Evolutionary conservation across 2,797 vertebrate genomes (phyloP).

Genomic region (Artibeus jamaicensis): DNA sequence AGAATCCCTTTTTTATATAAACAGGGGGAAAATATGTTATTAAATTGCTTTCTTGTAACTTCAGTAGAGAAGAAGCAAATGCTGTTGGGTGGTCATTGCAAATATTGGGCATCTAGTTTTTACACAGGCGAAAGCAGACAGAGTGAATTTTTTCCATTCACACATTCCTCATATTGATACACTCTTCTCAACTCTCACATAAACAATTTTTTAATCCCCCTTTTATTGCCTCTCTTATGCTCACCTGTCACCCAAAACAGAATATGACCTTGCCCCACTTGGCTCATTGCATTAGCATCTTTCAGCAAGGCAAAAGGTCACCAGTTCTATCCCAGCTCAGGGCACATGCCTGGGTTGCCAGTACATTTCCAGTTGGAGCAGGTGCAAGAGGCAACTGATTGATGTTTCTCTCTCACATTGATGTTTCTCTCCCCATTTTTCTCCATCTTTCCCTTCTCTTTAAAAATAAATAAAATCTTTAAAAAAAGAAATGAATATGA

Average conservation of each 20-base stretch:
- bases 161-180: background rate
- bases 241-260: background rate
- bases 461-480: too few relatives aligned
- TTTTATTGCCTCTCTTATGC: background rate
- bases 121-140: background rate
- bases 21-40: background rate
- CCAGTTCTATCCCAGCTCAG: too few relatives aligned
- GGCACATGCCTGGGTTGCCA: too few relatives aligned
- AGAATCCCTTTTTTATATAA: background rate
- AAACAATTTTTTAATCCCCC: background rate
- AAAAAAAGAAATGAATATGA: background rate
- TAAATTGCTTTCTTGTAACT: background rate
- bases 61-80: background rate
- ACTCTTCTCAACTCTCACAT: background rate
- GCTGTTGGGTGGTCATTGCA: background rate
- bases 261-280: background rate
- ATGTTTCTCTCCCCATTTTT: too few relatives aligned
- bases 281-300: background rate
- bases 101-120: background rate
- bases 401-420: too few relatives aligned
- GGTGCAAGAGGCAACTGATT: too few relatives aligned
- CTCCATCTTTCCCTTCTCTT: too few relatives aligned
- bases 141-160: background rate
- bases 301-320: too few relatives aligned
- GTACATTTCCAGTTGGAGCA: too few relatives aligned